Evolutionary conservation across 1,140 invertebrate species (phyloP), one percentile per base, ranked within the genome.

Genomic region (Artemia franciscana): DNA sequence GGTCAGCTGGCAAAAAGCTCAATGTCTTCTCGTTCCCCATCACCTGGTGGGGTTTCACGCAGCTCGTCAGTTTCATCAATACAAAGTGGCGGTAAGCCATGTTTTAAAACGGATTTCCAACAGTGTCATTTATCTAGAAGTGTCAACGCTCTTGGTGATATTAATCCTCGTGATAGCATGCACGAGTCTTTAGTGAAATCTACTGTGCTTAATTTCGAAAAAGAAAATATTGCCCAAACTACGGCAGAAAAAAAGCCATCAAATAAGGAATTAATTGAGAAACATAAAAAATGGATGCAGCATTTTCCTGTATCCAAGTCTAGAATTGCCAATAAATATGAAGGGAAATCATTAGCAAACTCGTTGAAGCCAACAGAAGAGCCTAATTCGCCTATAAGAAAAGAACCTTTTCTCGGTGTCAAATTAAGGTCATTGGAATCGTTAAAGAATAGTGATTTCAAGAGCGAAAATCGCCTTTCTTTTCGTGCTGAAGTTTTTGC

Each of bases 271-370:
- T 73, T 91, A 12, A 89, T 91, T 51, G 86, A 91, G 71, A 88
- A 89, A 67, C 86, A 89, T 67, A 82, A 83, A 68, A 91, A 91
- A 72, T 91, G 87, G 87, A 89, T 86, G 3, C 84, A 85, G 57
- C 87, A 91, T 72, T 91, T 91, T 70, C 58, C 62, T 15, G 25
- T 26, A 26, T 61, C 57, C 12, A 66, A 67, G 56, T n/a, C 65
- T 23, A 18, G 26, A 24, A 39, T 26, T 3, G 27, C 27, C 58
- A 59, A n/a, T 5, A 12, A 12, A 51, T 12, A 1, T 3, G 39
- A 51, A 12, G 39, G 39, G 21, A 51, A 51, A 51, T 51, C 39
- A 51, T 18, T 18, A 51, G 12, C 39, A 2, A 51, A 12, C 12
- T 18, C 39, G 39, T 18, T 51, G 39, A 51, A 51, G 21, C 3